These are phyloP conservation scores for Lontra canadensis DNA, from an alignment of 2,113 vertebrate genomes.

Conservation along the genomic window DNA sequence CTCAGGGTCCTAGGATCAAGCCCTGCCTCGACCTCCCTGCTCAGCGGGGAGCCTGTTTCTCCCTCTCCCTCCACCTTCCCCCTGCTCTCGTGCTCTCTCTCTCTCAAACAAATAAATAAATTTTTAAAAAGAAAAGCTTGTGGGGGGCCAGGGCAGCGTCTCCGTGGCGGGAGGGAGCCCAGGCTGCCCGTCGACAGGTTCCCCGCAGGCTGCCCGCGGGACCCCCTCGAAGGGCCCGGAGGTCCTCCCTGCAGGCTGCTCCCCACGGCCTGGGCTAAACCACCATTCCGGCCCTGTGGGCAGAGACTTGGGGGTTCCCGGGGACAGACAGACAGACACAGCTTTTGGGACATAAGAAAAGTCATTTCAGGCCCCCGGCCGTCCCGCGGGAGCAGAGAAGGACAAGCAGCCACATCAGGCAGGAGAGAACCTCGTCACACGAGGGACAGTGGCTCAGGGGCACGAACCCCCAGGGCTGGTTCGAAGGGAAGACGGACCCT, in stretches of 20 bases:
- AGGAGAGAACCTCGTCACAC: not conserved
- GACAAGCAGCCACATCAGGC: not conserved
- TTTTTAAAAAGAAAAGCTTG: too few relatives aligned
- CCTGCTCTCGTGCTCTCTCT: too few relatives aligned
- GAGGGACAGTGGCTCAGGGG: not conserved
- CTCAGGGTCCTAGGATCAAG: not conserved
- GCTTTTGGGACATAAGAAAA: not conserved
- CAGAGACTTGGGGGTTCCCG: not conserved
- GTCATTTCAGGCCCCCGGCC: not conserved
- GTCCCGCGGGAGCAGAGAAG: not conserved
- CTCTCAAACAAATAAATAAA: too few relatives aligned
- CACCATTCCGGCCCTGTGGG: fast-evolving
- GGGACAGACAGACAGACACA: not conserved
- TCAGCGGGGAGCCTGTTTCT: too few relatives aligned
- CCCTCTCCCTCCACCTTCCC: too few relatives aligned
- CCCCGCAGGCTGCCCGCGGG: not conserved
- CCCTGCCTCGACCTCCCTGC: too few relatives aligned
- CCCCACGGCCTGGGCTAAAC: too few relatives aligned
- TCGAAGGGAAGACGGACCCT: not conserved
- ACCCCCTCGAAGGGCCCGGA: not conserved
- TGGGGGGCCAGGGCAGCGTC: fast-evolving
- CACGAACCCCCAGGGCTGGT: not conserved
- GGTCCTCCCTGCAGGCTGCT: too few relatives aligned
- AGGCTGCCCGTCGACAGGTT: not conserved
- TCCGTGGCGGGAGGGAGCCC: not conserved